phyloP scores from a whole-genome alignment of 2,113 vertebrate species.

The Psammodynastes pulverulentus region DNA sequence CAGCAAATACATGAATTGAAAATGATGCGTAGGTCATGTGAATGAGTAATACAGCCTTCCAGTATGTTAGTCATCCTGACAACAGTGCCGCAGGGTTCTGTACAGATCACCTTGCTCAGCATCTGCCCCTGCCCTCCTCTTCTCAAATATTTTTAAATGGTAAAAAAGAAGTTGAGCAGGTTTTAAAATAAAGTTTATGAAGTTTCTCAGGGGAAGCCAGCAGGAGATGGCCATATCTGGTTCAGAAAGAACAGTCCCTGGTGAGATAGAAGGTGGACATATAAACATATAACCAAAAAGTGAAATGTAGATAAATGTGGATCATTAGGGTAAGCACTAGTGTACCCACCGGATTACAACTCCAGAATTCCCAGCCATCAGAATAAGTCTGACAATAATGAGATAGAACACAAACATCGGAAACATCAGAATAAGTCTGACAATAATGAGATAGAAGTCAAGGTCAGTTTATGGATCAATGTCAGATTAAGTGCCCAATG shows the following conservation, averaged over 20 bases:
- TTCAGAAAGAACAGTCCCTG: not conserved
- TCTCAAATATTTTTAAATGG: not conserved
- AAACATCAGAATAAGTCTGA: not conserved
- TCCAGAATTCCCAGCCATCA: not conserved
- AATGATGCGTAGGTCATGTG: not conserved
- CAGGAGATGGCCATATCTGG: not conserved
- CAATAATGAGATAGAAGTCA: not conserved
- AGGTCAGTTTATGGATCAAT: not conserved
- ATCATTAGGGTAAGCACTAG: not conserved
- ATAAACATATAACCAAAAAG: not conserved
- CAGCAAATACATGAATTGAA: not conserved
- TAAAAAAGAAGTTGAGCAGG: not conserved
- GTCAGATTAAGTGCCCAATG: not conserved
- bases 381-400: not conserved
- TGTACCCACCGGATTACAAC: not conserved
- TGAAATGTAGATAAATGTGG: not conserved
- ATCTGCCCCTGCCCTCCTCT: not conserved
- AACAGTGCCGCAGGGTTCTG: not conserved
- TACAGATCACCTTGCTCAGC: not conserved
- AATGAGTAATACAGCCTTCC: not conserved
- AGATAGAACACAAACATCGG: not conserved
- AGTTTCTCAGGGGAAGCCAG: not conserved
- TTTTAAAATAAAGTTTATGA: not conserved
- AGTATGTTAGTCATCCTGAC: constrained; percentile 4
- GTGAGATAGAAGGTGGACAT: not conserved